phyloP scores from a whole-genome alignment of 2,113 vertebrate species.

The Silurus meridionalis region DNA sequence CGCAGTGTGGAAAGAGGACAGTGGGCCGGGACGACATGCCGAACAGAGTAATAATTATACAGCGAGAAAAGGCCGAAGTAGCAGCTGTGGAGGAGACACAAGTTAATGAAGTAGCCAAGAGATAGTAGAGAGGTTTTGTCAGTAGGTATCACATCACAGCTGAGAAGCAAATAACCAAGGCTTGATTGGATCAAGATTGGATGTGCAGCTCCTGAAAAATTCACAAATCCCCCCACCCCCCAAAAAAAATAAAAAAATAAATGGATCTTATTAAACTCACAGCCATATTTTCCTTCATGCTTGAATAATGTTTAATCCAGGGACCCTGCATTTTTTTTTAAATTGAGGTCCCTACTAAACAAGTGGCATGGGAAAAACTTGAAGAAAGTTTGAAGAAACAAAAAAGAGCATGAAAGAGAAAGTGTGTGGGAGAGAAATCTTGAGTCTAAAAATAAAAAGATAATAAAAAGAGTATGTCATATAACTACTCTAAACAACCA shows the following conservation, averaged over 20 bases:
- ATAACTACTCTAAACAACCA: background rate
- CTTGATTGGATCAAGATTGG: background rate
- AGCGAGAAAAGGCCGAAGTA: background rate
- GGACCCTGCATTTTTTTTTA: background rate
- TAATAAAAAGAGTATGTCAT: background rate
- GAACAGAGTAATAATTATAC: background rate
- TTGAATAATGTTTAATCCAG: background rate
- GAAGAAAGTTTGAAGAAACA: background rate
- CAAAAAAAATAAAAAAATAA: background rate
- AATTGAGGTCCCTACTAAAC: background rate
- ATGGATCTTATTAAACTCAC: background rate
- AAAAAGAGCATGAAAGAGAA: background rate
- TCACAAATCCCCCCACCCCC: background rate
- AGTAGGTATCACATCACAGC: background rate
- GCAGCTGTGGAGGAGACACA: background rate
- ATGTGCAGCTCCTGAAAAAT: background rate
- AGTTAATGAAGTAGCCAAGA: background rate
- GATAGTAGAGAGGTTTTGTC: background rate
- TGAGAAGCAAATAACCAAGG: background rate
- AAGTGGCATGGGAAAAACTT: background rate
- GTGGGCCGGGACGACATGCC: background rate
- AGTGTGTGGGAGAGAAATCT: background rate
- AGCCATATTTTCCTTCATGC: background rate
- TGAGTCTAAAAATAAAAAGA: background rate
- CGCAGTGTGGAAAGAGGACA: background rate